phyloP scores from a whole-genome alignment of 2,888 invertebrate species.

The Caprella mutica region DNA sequence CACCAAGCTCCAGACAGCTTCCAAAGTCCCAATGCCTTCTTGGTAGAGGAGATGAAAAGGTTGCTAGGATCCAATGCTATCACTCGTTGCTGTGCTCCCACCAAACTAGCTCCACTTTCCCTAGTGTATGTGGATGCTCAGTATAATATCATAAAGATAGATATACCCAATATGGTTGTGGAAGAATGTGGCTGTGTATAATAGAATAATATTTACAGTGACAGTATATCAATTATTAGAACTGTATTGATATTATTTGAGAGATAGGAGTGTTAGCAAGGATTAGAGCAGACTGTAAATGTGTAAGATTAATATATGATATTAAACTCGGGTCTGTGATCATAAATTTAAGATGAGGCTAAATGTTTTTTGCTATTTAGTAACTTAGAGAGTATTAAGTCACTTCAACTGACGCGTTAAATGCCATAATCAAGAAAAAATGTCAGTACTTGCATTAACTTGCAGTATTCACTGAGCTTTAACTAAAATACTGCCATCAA shows the following conservation, averaged over 20 bases:
- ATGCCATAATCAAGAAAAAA: no score
- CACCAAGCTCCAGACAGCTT: slow-evolving; percentile 68
- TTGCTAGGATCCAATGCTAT: slow-evolving; percentile 48
- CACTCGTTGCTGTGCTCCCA: slow-evolving; percentile 82
- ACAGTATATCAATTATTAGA: no score
- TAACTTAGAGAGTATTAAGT: no score
- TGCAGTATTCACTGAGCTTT: no score
- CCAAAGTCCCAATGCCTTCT: slow-evolving; percentile 78
- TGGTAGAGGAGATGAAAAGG: slow-evolving; percentile 76
- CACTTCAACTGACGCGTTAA: no score
- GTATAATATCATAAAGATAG: slow-evolving; percentile 80
- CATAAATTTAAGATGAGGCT: slow-evolving; percentile 31
- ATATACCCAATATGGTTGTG: slow-evolving; percentile 89
- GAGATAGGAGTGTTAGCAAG: no score
- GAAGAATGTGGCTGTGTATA: slow-evolving; percentile 91
- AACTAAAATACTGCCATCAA: no score
- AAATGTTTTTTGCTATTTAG: slow-evolving; percentile 32
- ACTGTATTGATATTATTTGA: no score
- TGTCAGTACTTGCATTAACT: no score
- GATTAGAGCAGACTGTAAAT: no score
- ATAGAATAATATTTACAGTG: no score
- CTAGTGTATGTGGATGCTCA: slow-evolving; percentile 83
- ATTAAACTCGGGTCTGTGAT: slow-evolving; percentile 35
- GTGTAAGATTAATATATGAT: no score
- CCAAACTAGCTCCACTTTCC: slow-evolving; percentile 83